Percentiles rank a stretch among this genome's conserved stretches.
phyloP scores from a whole-genome alignment of 1,140 invertebrate species.

The Drosophila nasuta region DNA sequence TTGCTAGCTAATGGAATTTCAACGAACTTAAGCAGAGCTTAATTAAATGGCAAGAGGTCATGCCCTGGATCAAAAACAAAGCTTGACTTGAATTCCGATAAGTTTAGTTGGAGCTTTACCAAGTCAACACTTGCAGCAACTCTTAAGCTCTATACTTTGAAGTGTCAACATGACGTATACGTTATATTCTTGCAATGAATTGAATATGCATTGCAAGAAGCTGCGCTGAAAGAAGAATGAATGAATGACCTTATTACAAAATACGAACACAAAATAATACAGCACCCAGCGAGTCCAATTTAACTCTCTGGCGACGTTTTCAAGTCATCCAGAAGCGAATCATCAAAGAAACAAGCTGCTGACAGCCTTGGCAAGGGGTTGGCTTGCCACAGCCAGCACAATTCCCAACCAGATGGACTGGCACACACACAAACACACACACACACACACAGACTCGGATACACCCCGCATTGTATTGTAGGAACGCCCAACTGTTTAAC shows the following conservation, averaged over 20 bases:
- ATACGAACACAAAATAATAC: slow-evolving; percentile 14
- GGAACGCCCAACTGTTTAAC: slow-evolving; percentile 69
- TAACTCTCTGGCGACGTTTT: slow-evolving; percentile 20
- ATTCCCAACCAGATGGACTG: slow-evolving; percentile 28
- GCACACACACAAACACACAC: slow-evolving; percentile 2
- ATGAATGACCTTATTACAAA: slow-evolving; percentile 11
- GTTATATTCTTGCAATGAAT: not conserved
- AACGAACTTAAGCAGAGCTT: not conserved
- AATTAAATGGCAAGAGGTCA: slow-evolving; percentile 11
- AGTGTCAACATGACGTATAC: slow-evolving; percentile 10
- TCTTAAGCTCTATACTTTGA: not conserved
- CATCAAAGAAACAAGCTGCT: slow-evolving; percentile 34
- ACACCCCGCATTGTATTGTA: slow-evolving; percentile 6
- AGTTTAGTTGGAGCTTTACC: not conserved
- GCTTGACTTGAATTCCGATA: not conserved
- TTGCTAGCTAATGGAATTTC: slow-evolving; percentile 17
- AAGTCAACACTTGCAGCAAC: not conserved
- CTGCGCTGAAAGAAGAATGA: slow-evolving; percentile 1
- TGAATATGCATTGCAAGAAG: not conserved
- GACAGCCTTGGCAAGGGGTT: slow-evolving; percentile 10
- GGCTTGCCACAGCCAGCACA: slow-evolving; percentile 7
- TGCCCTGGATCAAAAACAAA: not conserved
- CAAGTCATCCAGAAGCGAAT: slow-evolving; percentile 35
- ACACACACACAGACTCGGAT: not conserved
- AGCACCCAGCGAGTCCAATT: slow-evolving; percentile 14